These are phyloP conservation scores for Cheilinus undulatus DNA, from an alignment of 2,113 vertebrate species.

Conservation along the genomic window DNA sequence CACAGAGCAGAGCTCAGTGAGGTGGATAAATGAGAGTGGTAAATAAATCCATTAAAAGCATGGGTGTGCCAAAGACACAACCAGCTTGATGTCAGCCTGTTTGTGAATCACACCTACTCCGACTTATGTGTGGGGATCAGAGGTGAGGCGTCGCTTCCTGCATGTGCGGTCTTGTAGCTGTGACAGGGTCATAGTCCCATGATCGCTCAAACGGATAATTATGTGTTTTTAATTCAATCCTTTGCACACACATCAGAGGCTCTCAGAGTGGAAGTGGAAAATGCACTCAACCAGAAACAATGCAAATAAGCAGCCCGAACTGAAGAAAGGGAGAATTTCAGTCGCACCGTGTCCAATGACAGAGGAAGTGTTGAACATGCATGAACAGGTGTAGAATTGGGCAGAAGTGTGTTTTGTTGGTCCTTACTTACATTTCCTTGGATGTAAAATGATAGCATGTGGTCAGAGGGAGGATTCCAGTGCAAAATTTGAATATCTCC, in stretches of 20 bases:
- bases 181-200: slow-evolving; percentile 61
- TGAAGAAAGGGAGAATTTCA: slow-evolving; percentile 13
- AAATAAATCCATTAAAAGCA: slow-evolving; percentile 54
- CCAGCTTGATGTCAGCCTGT: slow-evolving; percentile 10
- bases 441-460: slow-evolving; percentile 53
- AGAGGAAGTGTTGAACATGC: slow-evolving; percentile 33
- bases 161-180: slow-evolving; percentile 53
- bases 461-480: slow-evolving; percentile 51
- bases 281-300: slow-evolving; percentile 58
- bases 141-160: slow-evolving; percentile 29
- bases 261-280: slow-evolving; percentile 18
- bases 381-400: slow-evolving; percentile 35
- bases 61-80: neutral
- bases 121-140: slow-evolving; percentile 14
- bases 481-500: slow-evolving; percentile 17
- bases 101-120: slow-evolving; percentile 38
- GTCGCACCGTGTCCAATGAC: slow-evolving; percentile 15
- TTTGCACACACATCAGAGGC: slow-evolving; percentile 20
- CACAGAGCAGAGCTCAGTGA: slow-evolving; percentile 1
- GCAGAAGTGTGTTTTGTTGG: slow-evolving; percentile 44
- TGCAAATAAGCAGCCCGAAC: slow-evolving; percentile 29
- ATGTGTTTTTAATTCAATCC: slow-evolving; percentile 71
- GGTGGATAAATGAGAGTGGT: slow-evolving; percentile 29
- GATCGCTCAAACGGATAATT: slow-evolving; percentile 59
- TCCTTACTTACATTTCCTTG: slow-evolving; percentile 35